phyloP scores from a whole-genome alignment of 2,888 invertebrate genomes.

The Aspidiotus destructor region DNA sequence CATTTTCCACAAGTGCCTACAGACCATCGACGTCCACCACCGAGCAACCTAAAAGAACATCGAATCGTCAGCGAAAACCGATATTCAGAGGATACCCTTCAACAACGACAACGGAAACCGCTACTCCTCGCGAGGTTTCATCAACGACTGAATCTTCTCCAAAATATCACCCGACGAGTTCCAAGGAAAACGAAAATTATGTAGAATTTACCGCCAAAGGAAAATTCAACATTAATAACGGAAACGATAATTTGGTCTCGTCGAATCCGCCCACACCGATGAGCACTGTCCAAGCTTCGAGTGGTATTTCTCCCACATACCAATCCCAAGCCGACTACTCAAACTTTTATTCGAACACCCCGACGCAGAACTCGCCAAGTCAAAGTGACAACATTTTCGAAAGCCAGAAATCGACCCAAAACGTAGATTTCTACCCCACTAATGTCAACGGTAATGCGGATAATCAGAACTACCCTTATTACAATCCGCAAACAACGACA shows the following conservation, averaged over 20 bases:
- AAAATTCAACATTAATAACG: conserved; percentile 16
- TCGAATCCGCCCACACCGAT: conserved; percentile 3
- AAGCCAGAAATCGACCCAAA: background rate
- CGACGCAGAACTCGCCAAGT: background rate
- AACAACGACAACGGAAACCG: background rate
- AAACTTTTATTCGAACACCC: conserved; percentile 3
- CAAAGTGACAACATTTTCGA: conserved; percentile 12
- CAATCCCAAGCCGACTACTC: conserved; percentile 14
- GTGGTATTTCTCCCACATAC: background rate
- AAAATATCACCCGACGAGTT: background rate
- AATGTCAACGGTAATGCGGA: background rate
- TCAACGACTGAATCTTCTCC: conserved; percentile 7
- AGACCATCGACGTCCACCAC: conserved; percentile 29
- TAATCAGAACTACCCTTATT: conserved; percentile 24
- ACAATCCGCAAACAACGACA: background rate
- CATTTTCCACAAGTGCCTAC: conserved; percentile 24
- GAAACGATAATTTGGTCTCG: background rate
- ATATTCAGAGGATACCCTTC: conserved; percentile 40
- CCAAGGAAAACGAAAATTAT: conserved; percentile 12
- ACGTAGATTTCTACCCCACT: background rate
- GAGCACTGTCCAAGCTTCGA: conserved; percentile 11
- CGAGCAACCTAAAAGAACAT: conserved; percentile 37
- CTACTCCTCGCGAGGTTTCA: background rate
- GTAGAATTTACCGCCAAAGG: conserved; percentile 25
- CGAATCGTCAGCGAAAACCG: conserved; percentile 40